Conservation (phyloP, 2,888 invertebrate species). For the Rhingia campestris region DNA sequence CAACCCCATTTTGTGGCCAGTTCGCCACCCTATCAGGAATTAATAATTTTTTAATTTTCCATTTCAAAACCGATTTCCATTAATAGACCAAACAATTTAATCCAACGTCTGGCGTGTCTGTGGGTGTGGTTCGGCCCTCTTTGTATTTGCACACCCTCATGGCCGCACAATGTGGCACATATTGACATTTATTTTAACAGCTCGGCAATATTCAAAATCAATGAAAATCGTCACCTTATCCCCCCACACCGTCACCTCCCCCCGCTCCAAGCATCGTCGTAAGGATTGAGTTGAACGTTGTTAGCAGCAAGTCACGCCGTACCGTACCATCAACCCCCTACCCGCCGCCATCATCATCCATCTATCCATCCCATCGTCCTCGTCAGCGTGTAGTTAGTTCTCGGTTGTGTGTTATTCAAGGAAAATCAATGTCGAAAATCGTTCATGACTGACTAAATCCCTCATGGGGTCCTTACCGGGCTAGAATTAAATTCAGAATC, state of each 20-base stretch:
- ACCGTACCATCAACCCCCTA: background rate
- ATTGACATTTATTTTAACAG: conserved; percentile 59
- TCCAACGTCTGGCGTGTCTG: conserved; percentile 25
- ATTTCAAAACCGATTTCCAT: conserved; percentile 42
- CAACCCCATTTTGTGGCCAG: too few species aligned
- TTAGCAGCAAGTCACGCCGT: background rate
- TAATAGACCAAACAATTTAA: conserved; percentile 61
- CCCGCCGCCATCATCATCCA: conserved; percentile 5
- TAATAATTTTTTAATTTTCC: conserved; percentile 33
- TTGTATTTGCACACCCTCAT: conserved; percentile 29
- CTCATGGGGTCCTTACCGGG: conserved; percentile 46
- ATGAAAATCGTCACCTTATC: conserved; percentile 59
- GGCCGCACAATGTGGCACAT: conserved; percentile 52
- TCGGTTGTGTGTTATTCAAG: conserved; percentile 7
- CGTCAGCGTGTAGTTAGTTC: background rate
- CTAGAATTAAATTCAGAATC: conserved; percentile 67
- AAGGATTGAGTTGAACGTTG: background rate
- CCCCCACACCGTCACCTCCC: background rate
- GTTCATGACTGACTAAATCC: conserved; percentile 55
- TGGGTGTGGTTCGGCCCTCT: conserved; percentile 18
- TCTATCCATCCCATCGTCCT: background rate
- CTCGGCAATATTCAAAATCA: conserved; percentile 65
- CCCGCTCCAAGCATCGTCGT: background rate
- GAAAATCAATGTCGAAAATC: conserved; percentile 44
- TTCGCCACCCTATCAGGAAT: background rate